Base-by-base conservation (phyloP, 2,888 invertebrate species). In the Pristionchus japonicus region DNA sequence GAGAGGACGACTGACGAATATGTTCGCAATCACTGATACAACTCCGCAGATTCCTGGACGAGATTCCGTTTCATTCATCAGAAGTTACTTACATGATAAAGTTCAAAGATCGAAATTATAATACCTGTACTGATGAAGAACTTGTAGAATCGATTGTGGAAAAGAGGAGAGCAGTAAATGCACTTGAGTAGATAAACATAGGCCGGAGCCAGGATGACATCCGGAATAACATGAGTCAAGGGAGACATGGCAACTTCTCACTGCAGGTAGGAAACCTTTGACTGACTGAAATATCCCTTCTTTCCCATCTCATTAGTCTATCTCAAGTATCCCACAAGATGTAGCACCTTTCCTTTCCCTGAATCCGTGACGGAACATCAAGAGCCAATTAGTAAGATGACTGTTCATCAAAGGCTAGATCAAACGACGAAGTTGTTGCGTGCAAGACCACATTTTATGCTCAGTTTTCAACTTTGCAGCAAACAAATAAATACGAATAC, bases 391-490 rank as follows among this genome's bases (percentile, higher is more conserved):
- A 57, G 20, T 23, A n/a, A 23, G 57, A 23, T 57, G 57, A 57
- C 57, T 57, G 23, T n/a, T n/a, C n/a, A n/a, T n/a, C n/a, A n/a
- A n/a, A 23, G n/a, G 9, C 3, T 57, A 9, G 57, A n/a, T 57
- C 57, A 57, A 57, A 57, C 57, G 23, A 57, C 57, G 57, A 57
- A 57, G n/a, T n/a, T 3, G 23, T 57, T 67, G 64, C 34, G 27
- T 67, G 64, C 64, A 67, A 27, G 1, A 23, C 31, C 37, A 70
- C 70, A 70, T 70, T 70, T 70, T 70, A 70, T 70, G 70, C 70
- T 17, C n/a, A 70, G 37, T 70, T 70, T 15, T 20, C 17, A 70
- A 70, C 70, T 70, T 70, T 37, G 1, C 37, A 37, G 37, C 23
- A 70, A 70, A 40, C 20, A 70, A 34, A 67, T 67, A 67, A 67